Evolutionary conservation across 2,797 vertebrate genomes (phyloP), one percentile per base, ranked within the genome.

Genomic region (Notolepis coatsorum): DNA sequence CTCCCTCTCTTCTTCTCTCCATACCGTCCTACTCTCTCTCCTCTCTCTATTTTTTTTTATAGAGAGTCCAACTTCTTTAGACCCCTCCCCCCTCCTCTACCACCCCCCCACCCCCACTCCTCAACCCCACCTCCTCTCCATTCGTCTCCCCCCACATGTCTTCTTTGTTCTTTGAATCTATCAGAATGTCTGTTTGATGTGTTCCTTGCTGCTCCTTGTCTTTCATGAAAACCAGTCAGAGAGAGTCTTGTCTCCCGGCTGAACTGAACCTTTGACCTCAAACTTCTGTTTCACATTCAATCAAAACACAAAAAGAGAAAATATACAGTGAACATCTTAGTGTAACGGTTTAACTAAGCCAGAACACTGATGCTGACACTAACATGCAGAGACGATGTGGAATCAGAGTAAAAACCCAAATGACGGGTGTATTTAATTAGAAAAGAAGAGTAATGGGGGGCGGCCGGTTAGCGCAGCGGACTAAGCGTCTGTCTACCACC

Each of bases 121-220:
- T 63, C 45, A 64, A 56, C 53, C 54, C 61, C 69, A 73, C 57
- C 68, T 73, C 21, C 23, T 17, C 73, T 79, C 73, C 83, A 83
- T 83, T 85, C 74, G 77, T 82, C 74, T 74, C 47, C 28, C 66
- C 79, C 52, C 62, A 52, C n/a, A 30, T 66, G 77, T 81, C 48
- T 28, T 41, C 0, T 20, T 76, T 61, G 17, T 65, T 60, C 72
- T 66, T 54, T 48, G 54, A 80, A 67, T 84, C 78, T 53, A 75
- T 84, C 75, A 83, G 54, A 71, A 68, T 84, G 85, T 84, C 75
- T 73, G 83, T 90, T 90, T 89, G 86, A 88, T 80, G 78, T 53
- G 33, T 18, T 45, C 13, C 18, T 21, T 33, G 1, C 7, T 23
- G 20, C 20, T 13, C 35, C 46, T 42, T 5, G 9, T 25, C 55